Base-by-base conservation (phyloP, 2,797 vertebrate species). In the Pseudopleuronectes americanus region DNA sequence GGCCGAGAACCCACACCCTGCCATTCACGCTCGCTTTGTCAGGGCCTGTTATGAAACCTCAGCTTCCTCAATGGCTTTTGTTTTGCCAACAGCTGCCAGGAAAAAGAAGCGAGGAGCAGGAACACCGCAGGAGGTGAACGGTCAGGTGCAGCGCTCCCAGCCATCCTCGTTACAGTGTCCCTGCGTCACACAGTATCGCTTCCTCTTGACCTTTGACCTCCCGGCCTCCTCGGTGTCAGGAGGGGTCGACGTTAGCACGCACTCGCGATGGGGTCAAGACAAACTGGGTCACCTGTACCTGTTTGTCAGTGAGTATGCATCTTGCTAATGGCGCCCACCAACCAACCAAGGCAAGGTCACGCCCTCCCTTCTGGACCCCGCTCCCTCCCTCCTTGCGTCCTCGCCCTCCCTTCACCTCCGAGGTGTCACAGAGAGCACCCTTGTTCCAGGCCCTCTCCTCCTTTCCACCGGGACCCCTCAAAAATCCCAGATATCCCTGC, bases 401-500 rank as follows among this genome's bases (percentile, higher is more conserved):
- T 83, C 68, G 64, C 76, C 82, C 86, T 77, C 77, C 76, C 77
- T 77, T 85, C 88, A 86, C 83, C 85, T 89, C 79, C 58, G 26
- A 81, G 85, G 85, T 89, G 89, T 91, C 80, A 94, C 92, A 94
- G 89, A 92, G 87, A 89, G 88, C 78, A 51, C 67, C 85, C 90
- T 93, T 94, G 93, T 94, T 93, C 91, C 58, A 47, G 14, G 58
- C 51, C 19, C 52, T 77, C 68, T 74, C 79, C 86, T 79, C 76
- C 89, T 92, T 92, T 92, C 92, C 91, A 88, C 73, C 66, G 73
- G 86, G 83, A 92, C 78, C 90, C 90, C 91, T 81, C 90, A 94
- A 93, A 95, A 91, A 94, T 95, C 92, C 93, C 91, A 94, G 92
- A 90, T 92, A 94, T 95, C 91, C 90, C 69, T 85, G 92, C 91